These are phyloP conservation scores for Drosophila subsilvestris DNA, from an alignment of 2,888 invertebrate genomes.

Conservation along the genomic window DNA sequence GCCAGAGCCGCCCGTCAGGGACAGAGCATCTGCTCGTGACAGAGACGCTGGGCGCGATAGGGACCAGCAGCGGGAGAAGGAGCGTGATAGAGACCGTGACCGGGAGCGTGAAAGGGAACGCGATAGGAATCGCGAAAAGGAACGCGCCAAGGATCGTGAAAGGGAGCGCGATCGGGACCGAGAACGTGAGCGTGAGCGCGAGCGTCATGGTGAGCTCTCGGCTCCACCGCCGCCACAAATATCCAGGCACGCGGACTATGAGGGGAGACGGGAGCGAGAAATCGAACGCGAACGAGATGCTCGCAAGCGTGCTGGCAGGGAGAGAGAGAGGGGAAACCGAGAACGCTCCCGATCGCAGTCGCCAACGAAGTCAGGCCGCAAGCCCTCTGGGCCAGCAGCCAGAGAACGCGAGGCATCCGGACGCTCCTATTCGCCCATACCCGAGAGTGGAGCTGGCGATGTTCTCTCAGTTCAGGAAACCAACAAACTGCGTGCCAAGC, in stretches of 20 bases:
- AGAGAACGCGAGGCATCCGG: conserved; percentile 20
- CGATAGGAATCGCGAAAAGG: conserved; percentile 35
- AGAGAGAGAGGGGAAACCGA: conserved; percentile 56
- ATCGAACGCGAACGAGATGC: conserved; percentile 47
- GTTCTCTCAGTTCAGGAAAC: conserved; percentile 92
- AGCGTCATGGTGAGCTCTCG: conserved; percentile 49
- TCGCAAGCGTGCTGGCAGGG: conserved; percentile 48
- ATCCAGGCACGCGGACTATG: conserved; percentile 75
- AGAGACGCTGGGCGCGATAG: conserved; percentile 45
- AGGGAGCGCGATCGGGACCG: conserved; percentile 37
- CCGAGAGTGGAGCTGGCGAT: conserved; percentile 84
- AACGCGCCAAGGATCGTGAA: conserved; percentile 34
- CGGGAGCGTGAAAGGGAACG: conserved; percentile 38
- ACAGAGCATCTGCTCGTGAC: conserved; percentile 4
- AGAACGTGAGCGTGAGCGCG: conserved; percentile 40
- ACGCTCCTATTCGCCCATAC: conserved; percentile 81
- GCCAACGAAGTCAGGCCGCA: conserved; percentile 16
- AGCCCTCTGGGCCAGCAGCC: background rate
- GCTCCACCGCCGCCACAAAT: conserved; percentile 78
- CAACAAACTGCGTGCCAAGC: conserved; percentile 94
- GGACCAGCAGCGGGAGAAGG: conserved; percentile 44
- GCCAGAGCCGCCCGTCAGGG: conserved; percentile 21
- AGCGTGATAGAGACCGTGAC: conserved; percentile 29
- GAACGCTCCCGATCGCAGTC: conserved; percentile 57
- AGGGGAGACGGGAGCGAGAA: conserved; percentile 55